Conservation (phyloP, 2,888 invertebrate genomes). For the Polia nebulosa region DNA sequence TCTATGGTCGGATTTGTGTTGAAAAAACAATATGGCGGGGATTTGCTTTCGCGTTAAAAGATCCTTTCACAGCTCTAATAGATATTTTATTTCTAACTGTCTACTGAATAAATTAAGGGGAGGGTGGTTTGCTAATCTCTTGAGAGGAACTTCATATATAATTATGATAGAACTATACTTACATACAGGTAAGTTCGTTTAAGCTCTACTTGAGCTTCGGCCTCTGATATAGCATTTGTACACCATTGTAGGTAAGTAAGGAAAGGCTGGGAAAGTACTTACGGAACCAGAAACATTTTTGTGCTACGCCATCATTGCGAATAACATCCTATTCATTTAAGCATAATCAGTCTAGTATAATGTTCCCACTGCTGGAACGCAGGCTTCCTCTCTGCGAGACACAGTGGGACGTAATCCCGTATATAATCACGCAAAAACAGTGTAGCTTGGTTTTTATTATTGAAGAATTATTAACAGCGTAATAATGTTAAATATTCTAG, state of each 20-base stretch:
- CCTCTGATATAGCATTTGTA: neutral
- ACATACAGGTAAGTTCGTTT: neutral
- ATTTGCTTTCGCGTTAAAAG: conserved; percentile 1
- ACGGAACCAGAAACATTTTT: neutral
- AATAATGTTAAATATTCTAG: neutral
- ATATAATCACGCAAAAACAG: too few relatives aligned
- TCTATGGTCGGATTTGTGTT: neutral
- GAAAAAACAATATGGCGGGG: neutral
- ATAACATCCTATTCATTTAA: too few relatives aligned
- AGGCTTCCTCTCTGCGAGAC: neutral
- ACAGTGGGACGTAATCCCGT: too few relatives aligned
- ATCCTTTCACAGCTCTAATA: conserved; percentile 5
- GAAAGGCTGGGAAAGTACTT: neutral
- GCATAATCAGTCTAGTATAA: neutral
- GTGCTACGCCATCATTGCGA: neutral
- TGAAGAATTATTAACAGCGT: neutral
- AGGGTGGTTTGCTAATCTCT: conserved; percentile 4
- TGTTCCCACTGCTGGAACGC: too few relatives aligned
- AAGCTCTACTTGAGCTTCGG: neutral
- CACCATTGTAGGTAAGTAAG: neutral
- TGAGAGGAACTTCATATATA: neutral
- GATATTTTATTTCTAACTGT: conserved; percentile 2
- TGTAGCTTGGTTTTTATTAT: neutral
- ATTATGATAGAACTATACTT: neutral
- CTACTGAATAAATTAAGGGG: neutral